Percentiles rank a stretch among this genome's conserved stretches.
Evolutionary conservation across 2,888 invertebrate genomes (phyloP).

Genomic region (Orgyia antiqua): DNA sequence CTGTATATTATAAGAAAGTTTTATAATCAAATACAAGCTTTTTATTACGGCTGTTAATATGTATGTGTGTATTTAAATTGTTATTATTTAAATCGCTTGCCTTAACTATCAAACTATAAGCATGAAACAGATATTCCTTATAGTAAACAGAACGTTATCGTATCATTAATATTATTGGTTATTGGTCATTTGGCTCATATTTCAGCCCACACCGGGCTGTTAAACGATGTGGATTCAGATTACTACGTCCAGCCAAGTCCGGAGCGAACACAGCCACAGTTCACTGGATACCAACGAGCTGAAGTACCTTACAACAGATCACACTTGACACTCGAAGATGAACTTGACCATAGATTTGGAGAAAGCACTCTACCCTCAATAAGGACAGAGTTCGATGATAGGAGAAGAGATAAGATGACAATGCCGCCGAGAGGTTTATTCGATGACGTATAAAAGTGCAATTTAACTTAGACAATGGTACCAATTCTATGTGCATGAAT

Average conservation of each 20-base stretch:
- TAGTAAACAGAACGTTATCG: constrained; percentile 20
- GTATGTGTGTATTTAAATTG: no score
- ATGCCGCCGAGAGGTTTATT: constrained; percentile 88
- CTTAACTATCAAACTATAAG: constrained; percentile 1
- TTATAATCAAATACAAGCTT: not conserved
- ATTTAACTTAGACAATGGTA: constrained; percentile 5
- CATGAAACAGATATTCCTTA: constrained; percentile 3
- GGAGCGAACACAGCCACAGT: constrained; percentile 34
- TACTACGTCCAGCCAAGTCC: constrained; percentile 80
- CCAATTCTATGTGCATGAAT: no score
- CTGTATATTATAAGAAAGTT: not conserved
- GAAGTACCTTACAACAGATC: constrained; percentile 48
- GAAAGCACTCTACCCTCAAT: constrained; percentile 76
- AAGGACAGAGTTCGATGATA: constrained; percentile 41
- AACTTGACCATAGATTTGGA: constrained; percentile 82
- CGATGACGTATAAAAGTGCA: constrained; percentile 83
- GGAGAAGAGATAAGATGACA: constrained; percentile 73
- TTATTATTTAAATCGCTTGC: no score
- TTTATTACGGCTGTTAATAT: no score
- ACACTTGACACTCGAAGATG: constrained; percentile 58
- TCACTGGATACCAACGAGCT: constrained; percentile 46
- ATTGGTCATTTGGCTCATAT: constrained; percentile 70
- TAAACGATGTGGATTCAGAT: constrained; percentile 87
- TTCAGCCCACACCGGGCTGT: constrained; percentile 86
- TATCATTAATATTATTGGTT: constrained; percentile 47